phyloP scores from a whole-genome alignment of 2,888 invertebrate species.

The Willowsia nigromaculata region DNA sequence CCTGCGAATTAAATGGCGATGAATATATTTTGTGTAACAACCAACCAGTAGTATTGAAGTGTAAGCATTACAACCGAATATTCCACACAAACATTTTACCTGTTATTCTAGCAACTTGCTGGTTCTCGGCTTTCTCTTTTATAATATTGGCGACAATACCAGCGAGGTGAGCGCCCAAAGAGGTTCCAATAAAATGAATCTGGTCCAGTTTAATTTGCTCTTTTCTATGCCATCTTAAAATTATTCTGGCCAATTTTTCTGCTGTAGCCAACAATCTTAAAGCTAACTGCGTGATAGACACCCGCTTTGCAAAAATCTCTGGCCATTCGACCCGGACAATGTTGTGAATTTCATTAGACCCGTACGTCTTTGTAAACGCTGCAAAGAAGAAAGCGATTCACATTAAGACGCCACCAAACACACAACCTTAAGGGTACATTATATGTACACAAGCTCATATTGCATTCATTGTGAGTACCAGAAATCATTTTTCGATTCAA shows the following conservation, averaged over 20 bases:
- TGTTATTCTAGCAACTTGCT: constrained; percentile 39
- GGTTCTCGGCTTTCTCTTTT: neutral
- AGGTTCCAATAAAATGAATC: constrained; percentile 42
- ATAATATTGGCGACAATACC: neutral
- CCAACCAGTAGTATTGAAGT: no score
- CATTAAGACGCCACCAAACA: neutral
- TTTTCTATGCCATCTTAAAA: constrained; percentile 22
- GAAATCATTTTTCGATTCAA: neutral
- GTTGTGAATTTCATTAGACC: constrained; percentile 16
- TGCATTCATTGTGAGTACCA: neutral
- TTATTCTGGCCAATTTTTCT: constrained; percentile 8
- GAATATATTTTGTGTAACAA: no score
- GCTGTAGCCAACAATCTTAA: constrained; percentile 4
- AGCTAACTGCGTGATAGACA: neutral
- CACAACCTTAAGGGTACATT: neutral
- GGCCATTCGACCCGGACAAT: constrained; percentile 36
- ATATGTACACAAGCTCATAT: neutral
- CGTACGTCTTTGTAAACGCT: constrained; percentile 37
- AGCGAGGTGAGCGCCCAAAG: constrained; percentile 14
- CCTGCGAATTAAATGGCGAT: constrained; percentile 21
- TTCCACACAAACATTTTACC: no score
- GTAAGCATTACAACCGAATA: no score
- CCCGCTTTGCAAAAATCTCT: neutral
- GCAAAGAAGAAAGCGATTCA: neutral
- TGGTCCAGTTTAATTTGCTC: neutral